These are phyloP conservation scores for Apodemus agrarius DNA, from an alignment of 2,797 vertebrate species.

Conservation along the genomic window DNA sequence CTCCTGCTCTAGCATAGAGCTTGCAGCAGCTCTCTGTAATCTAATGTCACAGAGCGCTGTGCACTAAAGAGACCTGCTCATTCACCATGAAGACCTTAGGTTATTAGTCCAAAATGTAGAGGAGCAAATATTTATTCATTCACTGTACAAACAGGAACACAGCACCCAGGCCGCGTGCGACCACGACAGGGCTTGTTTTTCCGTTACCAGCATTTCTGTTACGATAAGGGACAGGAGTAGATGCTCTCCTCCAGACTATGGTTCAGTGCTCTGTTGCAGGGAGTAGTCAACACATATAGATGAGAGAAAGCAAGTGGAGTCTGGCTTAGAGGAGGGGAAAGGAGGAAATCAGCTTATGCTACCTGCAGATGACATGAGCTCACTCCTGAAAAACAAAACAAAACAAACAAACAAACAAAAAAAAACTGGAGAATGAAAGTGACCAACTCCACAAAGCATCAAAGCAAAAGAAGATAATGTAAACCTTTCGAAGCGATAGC, in stretches of 20 bases:
- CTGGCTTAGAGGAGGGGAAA: neutral
- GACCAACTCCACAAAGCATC: slow-evolving; percentile 13
- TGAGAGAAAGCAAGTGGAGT: neutral
- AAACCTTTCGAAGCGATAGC: neutral
- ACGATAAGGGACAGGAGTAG: neutral
- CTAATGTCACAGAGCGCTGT: neutral
- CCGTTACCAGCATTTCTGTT: neutral
- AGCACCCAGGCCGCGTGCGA: neutral
- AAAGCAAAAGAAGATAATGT: neutral
- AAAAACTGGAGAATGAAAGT: neutral
- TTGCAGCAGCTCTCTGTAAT: neutral
- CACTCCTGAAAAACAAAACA: neutral
- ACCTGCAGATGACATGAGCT: neutral
- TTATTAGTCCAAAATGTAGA: neutral
- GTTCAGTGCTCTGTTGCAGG: neutral
- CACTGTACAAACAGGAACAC: slow-evolving; percentile 25
- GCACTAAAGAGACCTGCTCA: neutral
- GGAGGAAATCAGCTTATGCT: neutral
- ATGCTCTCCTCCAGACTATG: neutral
- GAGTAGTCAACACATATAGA: neutral
- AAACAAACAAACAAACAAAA: no score
- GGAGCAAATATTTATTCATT: slow-evolving; percentile 3
- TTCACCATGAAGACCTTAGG: slow-evolving; percentile 29
- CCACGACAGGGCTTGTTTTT: neutral
- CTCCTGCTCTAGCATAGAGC: neutral